Base-by-base conservation (phyloP, 2,888 invertebrate genomes). In the Agrochola lychnidis region DNA sequence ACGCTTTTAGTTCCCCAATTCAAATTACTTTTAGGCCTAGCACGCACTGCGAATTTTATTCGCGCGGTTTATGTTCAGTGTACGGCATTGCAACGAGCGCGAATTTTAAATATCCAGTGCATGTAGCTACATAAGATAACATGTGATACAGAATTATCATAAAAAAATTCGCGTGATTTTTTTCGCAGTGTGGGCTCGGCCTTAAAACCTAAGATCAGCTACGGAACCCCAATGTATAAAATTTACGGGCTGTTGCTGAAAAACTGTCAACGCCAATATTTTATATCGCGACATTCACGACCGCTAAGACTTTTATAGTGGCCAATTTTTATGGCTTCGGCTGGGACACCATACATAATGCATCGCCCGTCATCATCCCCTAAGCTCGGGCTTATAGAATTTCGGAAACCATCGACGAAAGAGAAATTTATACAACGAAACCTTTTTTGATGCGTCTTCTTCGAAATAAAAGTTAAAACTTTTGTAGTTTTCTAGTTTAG, bases 351-450 rank as follows among this genome's bases (percentile, higher is more conserved):
- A 87, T 87, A 85, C 86, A 87, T 87, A 83, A 87, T 87, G 86
- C 86, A 87, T 70, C 7, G 40, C 14, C 40, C 14, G 57, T 48
- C 83, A 83, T 79, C 80, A 72, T 73, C 36, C 64, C 48, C 19
- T 73, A 70, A 88, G 76, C 82, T 70, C 14, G 19, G 76, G 79
- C 82, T 88, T 88, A 87, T 81, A 75, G 87, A 78, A 84, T 84
- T 75, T 74, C 22, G 19, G 36, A 53, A 68, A 72, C 78, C 70
- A 67, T 75, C 36, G 62, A n/a, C 57, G 48, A n/a, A 63, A 25
- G 0, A 25, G 42, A 53, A 80, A 30, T 70, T 66, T 75, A 74
- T 75, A 66, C 68, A 69, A 25, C 4, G 59, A 59, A 57, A 51
- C 22, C 57, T 64, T 61, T 40, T 51, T 71, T 63, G 57, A 73